These are phyloP conservation scores for Trinectes maculatus DNA, from an alignment of 2,113 vertebrate species.

Conservation along the genomic window DNA sequence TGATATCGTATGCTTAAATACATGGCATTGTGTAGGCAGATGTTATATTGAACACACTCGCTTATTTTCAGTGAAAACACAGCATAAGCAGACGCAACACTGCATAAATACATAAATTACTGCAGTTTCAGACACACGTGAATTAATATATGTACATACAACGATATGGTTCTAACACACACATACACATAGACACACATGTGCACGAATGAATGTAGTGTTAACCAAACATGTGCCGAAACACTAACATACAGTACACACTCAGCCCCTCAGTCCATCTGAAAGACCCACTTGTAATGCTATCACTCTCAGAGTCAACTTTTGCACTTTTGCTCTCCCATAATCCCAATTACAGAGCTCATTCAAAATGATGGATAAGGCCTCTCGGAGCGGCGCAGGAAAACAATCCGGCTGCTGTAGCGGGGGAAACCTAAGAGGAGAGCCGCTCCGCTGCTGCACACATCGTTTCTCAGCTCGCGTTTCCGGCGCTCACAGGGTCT, in stretches of 20 bases:
- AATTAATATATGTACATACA: neutral
- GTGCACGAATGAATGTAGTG: no score
- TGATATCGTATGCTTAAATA: no score
- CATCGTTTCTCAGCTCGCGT: slow-evolving; percentile 67
- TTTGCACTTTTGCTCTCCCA: slow-evolving; percentile 73
- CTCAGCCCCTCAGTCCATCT: slow-evolving; percentile 51
- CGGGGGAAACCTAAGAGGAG: slow-evolving; percentile 63
- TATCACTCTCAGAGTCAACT: slow-evolving; percentile 69
- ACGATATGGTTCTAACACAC: neutral
- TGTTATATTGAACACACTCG: no score
- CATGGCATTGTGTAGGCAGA: no score
- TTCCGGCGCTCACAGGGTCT: slow-evolving; percentile 58
- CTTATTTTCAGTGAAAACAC: no score
- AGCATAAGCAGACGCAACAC: neutral
- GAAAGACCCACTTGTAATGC: slow-evolving; percentile 70
- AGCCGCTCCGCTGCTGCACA: slow-evolving; percentile 44
- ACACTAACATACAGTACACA: slow-evolving; percentile 40
- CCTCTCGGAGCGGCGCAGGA: slow-evolving; percentile 31
- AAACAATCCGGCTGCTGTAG: slow-evolving; percentile 73
- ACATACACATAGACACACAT: slow-evolving; percentile 18
- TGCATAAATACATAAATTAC: slow-evolving; percentile 11
- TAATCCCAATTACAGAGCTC: slow-evolving; percentile 77
- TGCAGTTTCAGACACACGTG: slow-evolving; percentile 6
- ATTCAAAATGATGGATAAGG: slow-evolving; percentile 74
- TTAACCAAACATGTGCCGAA: slow-evolving; percentile 48